A percentile compares a stretch with the other conserved stretches of the same genome.
These are phyloP conservation scores for Therioaphis trifolii DNA, from an alignment of 2,888 invertebrate species.

Conservation along the genomic window DNA sequence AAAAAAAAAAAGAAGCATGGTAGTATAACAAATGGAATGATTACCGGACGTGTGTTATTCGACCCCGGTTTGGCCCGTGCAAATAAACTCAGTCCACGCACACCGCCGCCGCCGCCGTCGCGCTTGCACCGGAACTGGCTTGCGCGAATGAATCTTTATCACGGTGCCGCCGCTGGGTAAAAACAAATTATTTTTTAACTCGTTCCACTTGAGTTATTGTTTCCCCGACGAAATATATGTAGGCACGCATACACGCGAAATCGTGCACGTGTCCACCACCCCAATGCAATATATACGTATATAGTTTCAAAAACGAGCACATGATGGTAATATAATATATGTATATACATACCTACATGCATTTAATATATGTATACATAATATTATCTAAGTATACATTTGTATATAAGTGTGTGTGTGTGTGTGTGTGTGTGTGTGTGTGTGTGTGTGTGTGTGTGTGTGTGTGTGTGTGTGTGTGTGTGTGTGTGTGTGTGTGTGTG, in stretches of 20 bases:
- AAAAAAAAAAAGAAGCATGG: background rate
- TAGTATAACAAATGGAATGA: too few relatives aligned
- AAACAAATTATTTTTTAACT: conserved; percentile 49
- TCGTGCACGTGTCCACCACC: conserved; percentile 3
- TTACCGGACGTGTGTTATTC: too few relatives aligned
- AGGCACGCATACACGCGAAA: conserved; percentile 23
- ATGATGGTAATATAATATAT: too few relatives aligned
- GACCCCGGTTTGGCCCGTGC: background rate
- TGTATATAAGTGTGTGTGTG: too few relatives aligned
- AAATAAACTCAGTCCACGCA: background rate
- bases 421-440: too few relatives aligned
- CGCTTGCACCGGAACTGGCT: background rate
- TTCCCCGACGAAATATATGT: conserved; percentile 39
- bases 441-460: too few relatives aligned
- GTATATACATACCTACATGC: too few relatives aligned
- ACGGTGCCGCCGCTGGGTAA: conserved; percentile 4
- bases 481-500: too few relatives aligned
- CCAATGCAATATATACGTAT: too few relatives aligned
- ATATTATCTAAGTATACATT: too few relatives aligned
- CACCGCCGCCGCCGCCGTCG: background rate
- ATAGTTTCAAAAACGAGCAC: too few relatives aligned
- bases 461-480: background rate
- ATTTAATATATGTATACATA: too few relatives aligned
- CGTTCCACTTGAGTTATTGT: conserved; percentile 55
- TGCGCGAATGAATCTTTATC: conserved; percentile 37